Evolutionary conservation across 1,140 invertebrate genomes (phyloP).

Genomic region (Helicorthomorpha holstii): DNA sequence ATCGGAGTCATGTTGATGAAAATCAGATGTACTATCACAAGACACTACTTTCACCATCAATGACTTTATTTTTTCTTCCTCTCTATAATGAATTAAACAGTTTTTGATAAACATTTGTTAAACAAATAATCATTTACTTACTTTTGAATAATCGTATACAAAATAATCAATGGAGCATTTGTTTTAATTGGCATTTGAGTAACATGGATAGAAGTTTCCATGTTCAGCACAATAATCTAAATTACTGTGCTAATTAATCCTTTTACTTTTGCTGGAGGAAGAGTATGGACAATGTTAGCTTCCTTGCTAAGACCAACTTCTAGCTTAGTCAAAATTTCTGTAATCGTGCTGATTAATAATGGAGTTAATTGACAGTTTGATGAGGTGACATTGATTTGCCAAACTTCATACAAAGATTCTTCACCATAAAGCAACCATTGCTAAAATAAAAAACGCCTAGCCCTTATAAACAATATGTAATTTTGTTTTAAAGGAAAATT

Average conservation of each 20-base stretch:
- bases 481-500: too few relatives aligned
- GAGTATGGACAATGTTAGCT: conserved; percentile 24
- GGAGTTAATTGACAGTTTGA: too few relatives aligned
- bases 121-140: too few relatives aligned
- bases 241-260: conserved; percentile 57
- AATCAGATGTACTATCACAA: background rate
- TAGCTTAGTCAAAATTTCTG: conserved; percentile 46
- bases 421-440: conserved; percentile 60
- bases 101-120: too few relatives aligned
- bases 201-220: conserved; percentile 40
- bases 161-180: conserved; percentile 60
- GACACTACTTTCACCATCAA: conserved; percentile 15
- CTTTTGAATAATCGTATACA: conserved; percentile 50
- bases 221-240: conserved; percentile 48
- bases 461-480: too few relatives aligned
- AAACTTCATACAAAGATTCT: conserved; percentile 39
- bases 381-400: too few relatives aligned
- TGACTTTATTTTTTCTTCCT: conserved; percentile 15
- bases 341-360: conserved; percentile 39
- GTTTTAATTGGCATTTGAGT: conserved; percentile 48
- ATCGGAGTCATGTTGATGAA: background rate
- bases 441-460: conserved; percentile 20
- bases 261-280: conserved; percentile 19
- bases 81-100: conserved; percentile 12
- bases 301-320: conserved; percentile 30